Conservation (phyloP, 1,140 invertebrate species). For the Leguminivora glycinivorella region DNA sequence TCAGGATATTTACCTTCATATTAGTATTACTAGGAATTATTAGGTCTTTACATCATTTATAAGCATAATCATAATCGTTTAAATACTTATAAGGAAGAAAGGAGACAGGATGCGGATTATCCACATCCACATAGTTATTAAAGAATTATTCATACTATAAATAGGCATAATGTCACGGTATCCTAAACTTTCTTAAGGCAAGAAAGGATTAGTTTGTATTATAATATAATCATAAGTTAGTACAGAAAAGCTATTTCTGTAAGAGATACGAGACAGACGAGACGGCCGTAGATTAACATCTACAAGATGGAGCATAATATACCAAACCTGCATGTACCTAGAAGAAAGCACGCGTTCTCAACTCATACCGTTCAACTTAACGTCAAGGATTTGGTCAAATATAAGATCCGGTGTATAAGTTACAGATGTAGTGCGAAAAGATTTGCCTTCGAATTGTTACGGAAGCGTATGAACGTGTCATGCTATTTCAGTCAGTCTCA, state of each 20-base stretch:
- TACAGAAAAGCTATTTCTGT: constrained; percentile 17
- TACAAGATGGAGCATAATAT: not conserved
- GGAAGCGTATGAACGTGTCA: too few species aligned
- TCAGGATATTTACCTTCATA: too few species aligned
- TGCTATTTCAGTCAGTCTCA: too few species aligned
- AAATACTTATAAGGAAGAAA: not conserved
- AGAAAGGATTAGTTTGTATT: constrained; percentile 23
- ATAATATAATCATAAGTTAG: not conserved
- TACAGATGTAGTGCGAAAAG: too few species aligned
- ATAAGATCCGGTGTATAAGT: too few species aligned
- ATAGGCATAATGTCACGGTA: constrained; percentile 25
- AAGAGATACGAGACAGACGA: not conserved
- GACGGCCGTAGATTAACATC: not conserved
- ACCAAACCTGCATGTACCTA: too few species aligned
- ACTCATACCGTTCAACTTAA: too few species aligned
- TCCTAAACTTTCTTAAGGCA: not conserved
- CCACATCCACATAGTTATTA: not conserved
- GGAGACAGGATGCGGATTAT: not conserved
- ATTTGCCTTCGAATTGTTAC: too few species aligned
- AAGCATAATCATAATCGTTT: not conserved
- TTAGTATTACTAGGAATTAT: not conserved
- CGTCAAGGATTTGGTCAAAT: too few species aligned
- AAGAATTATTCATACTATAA: not conserved
- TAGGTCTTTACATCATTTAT: not conserved
- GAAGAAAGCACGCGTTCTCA: too few species aligned